Base-by-base conservation (phyloP, 2,888 invertebrate genomes). In the Dendrolimus houi region DNA sequence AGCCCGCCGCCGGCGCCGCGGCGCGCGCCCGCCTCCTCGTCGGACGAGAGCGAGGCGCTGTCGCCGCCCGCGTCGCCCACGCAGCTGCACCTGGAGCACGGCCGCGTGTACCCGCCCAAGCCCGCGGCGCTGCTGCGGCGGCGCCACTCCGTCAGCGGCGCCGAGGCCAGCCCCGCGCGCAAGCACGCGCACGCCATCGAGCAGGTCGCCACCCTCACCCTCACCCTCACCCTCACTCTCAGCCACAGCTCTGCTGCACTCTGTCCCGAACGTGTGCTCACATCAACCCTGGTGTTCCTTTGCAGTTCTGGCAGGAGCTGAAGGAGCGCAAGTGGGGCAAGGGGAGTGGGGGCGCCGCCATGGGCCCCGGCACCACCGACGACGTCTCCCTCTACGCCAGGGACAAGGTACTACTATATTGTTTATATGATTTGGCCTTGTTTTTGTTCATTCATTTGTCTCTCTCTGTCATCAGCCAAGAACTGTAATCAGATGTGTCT, bases 71-170 rank as follows among this genome's bases (percentile, higher is more conserved):
- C 86, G 60, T 85, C 89, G 65, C 87, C 80, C 70, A 74, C 79
- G 58, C 81, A 70, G 8, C 71, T 71, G 67, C 79, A 71, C 61
- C 67, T 69, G 47, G 80, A 83, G 65, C 74, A 73, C 65, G 71
- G 77, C 57, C 84, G 96, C 52, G 84, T 96, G 74, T 95, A 95
- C 77, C 93, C 95, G 56, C 29, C 29, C 14, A 14, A 14, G 17
- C 93, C 95, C 2, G 95, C 95, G 80, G 96, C 96, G 9, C 92
- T 95, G 59, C 92, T 94, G 54, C 60, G 72, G 17, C 92, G 98
- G 10, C 92, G 98, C 14, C 97, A 98, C 68, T 96, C 97, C 1
- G 96, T 98, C 64, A 95, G 97, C 68, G 97, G 98, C 13, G 56
- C 29, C 29, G 29, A 29, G 14, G 14, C 93, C 95, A 2, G 95